A percentile compares a stretch with the other conserved stretches of the same genome.
Conservation (phyloP, 2,797 vertebrate genomes). For the Sus cebifrons region DNA sequence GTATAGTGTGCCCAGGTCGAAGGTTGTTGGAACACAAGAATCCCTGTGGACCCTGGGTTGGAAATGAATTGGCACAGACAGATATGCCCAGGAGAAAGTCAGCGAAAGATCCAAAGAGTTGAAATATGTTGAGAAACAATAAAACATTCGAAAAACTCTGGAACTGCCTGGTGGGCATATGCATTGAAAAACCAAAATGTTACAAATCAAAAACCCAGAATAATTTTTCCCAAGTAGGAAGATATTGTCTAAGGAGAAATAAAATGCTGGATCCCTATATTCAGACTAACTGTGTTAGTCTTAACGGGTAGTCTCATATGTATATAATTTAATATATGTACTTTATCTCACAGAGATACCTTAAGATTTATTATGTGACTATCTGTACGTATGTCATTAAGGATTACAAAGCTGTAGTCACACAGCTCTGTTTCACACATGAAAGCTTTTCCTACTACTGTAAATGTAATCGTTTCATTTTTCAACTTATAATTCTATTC, state of each 20-base stretch:
- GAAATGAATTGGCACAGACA: conserved; percentile 61
- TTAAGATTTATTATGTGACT: conserved; percentile 49
- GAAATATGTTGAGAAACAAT: conserved; percentile 36
- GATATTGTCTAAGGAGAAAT: conserved; percentile 28
- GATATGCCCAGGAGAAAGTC: neutral
- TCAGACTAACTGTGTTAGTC: conserved; percentile 37
- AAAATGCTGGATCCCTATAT: neutral
- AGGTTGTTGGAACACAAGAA: conserved; percentile 44
- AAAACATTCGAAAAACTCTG: conserved; percentile 45
- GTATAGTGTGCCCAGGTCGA: neutral
- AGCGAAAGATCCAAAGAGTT: conserved; percentile 39
- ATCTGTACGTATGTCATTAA: neutral
- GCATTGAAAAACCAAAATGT: conserved; percentile 42
- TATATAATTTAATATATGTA: conserved; percentile 34
- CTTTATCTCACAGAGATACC: neutral
- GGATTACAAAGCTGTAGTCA: conserved; percentile 21
- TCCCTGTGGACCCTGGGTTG: neutral
- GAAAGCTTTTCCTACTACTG: conserved; percentile 62
- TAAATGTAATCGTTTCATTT: conserved; percentile 32
- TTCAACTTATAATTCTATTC: conserved; percentile 47
- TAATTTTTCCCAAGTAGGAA: conserved; percentile 32
- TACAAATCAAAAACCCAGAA: conserved; percentile 26
- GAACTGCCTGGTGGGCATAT: neutral
- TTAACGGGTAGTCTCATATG: neutral
- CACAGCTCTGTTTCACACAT: neutral